These are phyloP conservation scores for Meriones unguiculatus DNA, from an alignment of 2,113 vertebrate species.

Conservation along the genomic window DNA sequence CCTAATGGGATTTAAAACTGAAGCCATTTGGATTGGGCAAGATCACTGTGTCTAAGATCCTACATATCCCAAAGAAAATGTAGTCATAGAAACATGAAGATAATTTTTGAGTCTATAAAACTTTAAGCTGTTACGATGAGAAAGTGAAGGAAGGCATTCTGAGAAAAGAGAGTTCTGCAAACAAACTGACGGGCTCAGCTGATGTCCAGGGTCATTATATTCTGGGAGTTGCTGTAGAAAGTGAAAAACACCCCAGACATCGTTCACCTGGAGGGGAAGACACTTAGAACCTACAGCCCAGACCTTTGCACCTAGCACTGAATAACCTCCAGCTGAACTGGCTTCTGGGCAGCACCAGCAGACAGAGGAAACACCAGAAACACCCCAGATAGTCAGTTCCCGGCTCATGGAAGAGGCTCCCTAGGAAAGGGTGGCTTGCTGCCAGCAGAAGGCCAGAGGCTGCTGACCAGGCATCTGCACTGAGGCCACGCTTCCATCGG, in stretches of 20 bases:
- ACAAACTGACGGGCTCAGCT: background rate
- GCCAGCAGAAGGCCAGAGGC: background rate
- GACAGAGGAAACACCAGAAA: background rate
- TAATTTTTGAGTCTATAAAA: background rate
- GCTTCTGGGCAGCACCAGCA: background rate
- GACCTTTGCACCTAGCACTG: background rate
- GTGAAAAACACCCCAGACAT: background rate
- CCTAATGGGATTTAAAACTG: background rate
- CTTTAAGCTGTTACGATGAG: background rate
- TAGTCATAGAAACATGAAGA: background rate
- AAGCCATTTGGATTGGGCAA: background rate
- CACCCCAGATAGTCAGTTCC: background rate
- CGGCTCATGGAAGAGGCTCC: background rate
- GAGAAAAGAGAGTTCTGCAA: background rate
- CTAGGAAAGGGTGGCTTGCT: background rate
- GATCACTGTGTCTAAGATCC: background rate
- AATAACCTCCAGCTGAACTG: no score
- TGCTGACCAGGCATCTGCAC: background rate
- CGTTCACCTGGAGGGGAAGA: background rate
- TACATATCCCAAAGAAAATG: background rate
- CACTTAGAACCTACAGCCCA: no score
- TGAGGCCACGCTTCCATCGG: background rate
- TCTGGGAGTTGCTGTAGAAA: background rate
- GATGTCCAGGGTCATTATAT: background rate
- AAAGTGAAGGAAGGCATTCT: background rate